These are phyloP conservation scores for Nicator chloris DNA, from an alignment of 2,113 vertebrate genomes.

Conservation along the genomic window DNA sequence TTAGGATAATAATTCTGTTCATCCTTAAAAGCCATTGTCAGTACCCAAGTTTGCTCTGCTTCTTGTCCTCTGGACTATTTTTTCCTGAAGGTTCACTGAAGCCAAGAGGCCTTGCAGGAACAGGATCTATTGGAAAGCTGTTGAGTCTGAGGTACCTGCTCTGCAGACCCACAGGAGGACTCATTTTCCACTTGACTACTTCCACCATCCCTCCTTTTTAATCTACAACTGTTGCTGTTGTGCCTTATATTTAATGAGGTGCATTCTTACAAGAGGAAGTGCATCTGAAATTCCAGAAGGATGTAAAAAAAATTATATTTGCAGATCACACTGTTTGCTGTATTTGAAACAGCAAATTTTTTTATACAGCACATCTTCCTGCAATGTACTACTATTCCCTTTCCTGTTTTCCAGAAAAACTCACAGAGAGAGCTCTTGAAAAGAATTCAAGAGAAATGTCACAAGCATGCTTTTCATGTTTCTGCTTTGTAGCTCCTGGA, in stretches of 20 bases:
- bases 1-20: background rate
- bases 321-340: background rate
- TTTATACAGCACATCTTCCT: background rate
- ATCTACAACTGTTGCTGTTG: background rate
- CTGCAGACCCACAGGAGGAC: background rate
- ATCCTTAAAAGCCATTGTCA: background rate
- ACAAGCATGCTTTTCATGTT: background rate
- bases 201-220: background rate
- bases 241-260: background rate
- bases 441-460: background rate
- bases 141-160: background rate
- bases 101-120: background rate
- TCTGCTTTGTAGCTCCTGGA: background rate
- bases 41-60: background rate
- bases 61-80: background rate
- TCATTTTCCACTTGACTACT: background rate
- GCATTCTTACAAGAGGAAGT: background rate
- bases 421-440: background rate
- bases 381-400: background rate
- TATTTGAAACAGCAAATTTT: background rate
- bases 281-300: background rate
- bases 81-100: background rate
- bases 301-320: background rate
- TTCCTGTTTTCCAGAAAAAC: background rate
- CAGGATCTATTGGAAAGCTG: background rate